phyloP scores from a whole-genome alignment of 2,113 vertebrate species.

The Psilopogon haemacephalus region DNA sequence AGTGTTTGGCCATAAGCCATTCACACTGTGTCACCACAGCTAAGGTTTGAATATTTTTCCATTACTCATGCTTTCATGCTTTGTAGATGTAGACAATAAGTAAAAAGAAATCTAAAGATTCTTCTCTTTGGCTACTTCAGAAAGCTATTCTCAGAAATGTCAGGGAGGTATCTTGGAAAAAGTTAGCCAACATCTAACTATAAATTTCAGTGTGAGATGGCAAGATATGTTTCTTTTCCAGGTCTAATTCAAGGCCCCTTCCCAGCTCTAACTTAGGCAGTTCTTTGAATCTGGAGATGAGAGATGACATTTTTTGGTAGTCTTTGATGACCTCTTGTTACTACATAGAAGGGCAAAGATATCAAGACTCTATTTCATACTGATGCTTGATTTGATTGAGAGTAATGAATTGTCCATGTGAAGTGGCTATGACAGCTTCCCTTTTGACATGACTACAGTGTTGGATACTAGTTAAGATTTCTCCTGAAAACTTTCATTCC shows the following conservation, averaged over 20 bases:
- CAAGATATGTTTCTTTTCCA: background rate
- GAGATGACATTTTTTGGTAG: background rate
- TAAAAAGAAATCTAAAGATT: slow-evolving; percentile 1
- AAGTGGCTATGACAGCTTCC: background rate
- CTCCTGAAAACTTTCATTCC: background rate
- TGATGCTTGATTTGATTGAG: background rate
- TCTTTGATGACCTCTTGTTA: background rate
- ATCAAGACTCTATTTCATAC: background rate
- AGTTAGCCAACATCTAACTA: background rate
- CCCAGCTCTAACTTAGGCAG: background rate
- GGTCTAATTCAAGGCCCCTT: background rate
- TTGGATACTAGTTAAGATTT: background rate
- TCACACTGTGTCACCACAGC: background rate
- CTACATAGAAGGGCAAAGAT: background rate
- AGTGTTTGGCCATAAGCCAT: slow-evolving; percentile 3
- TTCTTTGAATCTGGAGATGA: background rate
- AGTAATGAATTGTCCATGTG: background rate
- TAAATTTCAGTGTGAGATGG: background rate
- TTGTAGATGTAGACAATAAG: background rate
- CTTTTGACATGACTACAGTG: background rate
- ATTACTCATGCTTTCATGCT: background rate
- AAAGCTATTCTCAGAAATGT: background rate
- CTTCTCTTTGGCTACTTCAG: background rate
- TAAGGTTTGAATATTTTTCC: slow-evolving; percentile 32
- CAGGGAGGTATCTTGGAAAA: background rate